phyloP scores from a whole-genome alignment of 2,888 invertebrate species.

The Sminthurinus aureus region DNA sequence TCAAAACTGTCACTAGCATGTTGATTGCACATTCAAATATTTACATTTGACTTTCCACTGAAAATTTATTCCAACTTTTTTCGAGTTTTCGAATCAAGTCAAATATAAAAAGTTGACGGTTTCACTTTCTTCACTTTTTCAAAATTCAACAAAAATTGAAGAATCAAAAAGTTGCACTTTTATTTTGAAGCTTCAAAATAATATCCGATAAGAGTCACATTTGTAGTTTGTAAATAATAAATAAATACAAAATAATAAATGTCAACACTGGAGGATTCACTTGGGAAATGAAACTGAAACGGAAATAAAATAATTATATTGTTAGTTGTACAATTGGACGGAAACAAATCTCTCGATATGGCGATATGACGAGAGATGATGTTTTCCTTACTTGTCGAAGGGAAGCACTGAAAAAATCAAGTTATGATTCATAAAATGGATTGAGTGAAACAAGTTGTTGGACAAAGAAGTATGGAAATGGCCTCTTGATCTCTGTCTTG shows the following conservation, averaged over 20 bases:
- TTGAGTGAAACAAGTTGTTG: not conserved
- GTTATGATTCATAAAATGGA: slow-evolving; percentile 1
- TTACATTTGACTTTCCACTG: not conserved
- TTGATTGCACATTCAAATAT: not conserved
- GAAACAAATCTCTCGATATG: not conserved
- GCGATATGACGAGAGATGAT: not conserved
- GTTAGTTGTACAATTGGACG: not conserved
- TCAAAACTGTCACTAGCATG: not conserved
- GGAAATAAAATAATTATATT: not conserved
- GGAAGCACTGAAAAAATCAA: not conserved
- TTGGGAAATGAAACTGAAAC: not conserved
- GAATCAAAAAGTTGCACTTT: no score
- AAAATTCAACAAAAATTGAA: not conserved
- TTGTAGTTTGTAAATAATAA: no score
- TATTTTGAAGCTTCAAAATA: no score
- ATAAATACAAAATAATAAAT: no score
- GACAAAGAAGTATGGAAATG: not conserved
- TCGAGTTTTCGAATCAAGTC: no score
- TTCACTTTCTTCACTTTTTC: not conserved
- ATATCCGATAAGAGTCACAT: no score
- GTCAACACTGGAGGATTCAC: no score
- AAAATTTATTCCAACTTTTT: not conserved
- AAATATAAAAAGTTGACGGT: not conserved
- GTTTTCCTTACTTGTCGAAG: not conserved
- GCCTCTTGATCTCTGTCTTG: not conserved